A percentile compares a stretch with the other conserved stretches of the same genome.
phyloP scores from a whole-genome alignment of 2,888 invertebrate genomes.

The Mamestra brassicae region DNA sequence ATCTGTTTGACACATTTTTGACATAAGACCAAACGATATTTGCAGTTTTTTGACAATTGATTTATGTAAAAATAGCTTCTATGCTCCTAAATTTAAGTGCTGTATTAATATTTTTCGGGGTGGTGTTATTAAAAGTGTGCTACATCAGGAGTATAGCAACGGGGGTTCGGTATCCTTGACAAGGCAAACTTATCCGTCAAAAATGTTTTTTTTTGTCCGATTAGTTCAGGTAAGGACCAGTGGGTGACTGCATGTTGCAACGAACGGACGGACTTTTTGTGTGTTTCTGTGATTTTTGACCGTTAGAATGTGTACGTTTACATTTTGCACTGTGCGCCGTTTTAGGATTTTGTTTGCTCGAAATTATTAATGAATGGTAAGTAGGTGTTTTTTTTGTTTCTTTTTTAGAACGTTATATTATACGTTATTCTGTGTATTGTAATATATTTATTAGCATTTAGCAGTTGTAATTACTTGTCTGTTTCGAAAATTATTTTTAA shows the following conservation, averaged over 20 bases:
- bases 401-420: background rate
- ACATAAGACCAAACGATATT: constrained; percentile 45
- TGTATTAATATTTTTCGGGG: constrained; percentile 4
- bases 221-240: constrained; percentile 84
- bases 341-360: constrained; percentile 14
- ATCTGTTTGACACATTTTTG: constrained; percentile 55
- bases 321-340: constrained; percentile 38
- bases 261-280: constrained; percentile 71
- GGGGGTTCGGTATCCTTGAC: constrained; percentile 85
- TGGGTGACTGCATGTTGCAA: constrained; percentile 75
- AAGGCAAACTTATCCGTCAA: constrained; percentile 85
- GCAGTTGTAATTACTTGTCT: too few species aligned
- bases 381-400: constrained; percentile 22
- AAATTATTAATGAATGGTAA: constrained; percentile 49
- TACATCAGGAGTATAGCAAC: constrained; percentile 68
- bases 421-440: background rate
- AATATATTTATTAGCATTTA: background rate
- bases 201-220: constrained; percentile 80
- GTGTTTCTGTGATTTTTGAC: constrained; percentile 63
- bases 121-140: constrained; percentile 57
- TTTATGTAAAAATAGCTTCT: constrained; percentile 51
- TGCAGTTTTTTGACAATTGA: background rate
- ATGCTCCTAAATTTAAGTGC: background rate
- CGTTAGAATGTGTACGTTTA: constrained; percentile 41
- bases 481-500: background rate